Evolutionary conservation across 2,113 vertebrate species (phyloP).

Genomic region (Salminus brasiliensis): DNA sequence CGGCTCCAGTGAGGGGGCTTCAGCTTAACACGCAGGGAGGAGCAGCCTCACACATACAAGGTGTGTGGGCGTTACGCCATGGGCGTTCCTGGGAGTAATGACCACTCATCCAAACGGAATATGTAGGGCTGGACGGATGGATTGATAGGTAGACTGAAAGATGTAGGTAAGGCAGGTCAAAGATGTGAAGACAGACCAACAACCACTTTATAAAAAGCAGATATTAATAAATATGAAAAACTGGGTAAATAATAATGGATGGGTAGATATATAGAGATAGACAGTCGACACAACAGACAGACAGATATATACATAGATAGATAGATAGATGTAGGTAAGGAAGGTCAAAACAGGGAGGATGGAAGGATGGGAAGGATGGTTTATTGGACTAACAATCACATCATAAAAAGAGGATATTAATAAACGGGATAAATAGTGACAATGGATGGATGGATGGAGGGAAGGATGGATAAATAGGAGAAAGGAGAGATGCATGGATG

Average conservation of each 20-base stretch:
- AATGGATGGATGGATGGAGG: too few relatives aligned
- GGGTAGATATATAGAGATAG: neutral
- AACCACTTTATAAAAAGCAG: too few relatives aligned
- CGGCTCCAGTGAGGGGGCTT: conserved; percentile 30
- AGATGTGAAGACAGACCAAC: too few relatives aligned
- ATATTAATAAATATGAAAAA: neutral
- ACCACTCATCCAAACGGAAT: conserved; percentile 18
- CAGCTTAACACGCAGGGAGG: neutral
- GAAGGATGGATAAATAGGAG: too few relatives aligned
- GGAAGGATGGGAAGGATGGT: too few relatives aligned
- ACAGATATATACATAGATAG: conserved; percentile 9
- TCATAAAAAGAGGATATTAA: too few relatives aligned
- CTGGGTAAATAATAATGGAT: neutral
- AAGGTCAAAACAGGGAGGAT: neutral
- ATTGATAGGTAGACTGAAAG: conserved; percentile 4
- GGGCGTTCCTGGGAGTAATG: conserved; percentile 7
- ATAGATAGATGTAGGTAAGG: neutral
- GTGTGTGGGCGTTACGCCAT: conserved; percentile 33
- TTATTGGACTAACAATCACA: too few relatives aligned
- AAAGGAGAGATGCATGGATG: too few relatives aligned
- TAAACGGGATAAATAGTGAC: too few relatives aligned
- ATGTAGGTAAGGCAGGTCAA: too few relatives aligned
- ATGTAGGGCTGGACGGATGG: neutral
- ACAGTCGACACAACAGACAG: too few relatives aligned
- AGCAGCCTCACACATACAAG: conserved; percentile 8